Evolutionary conservation across 2,888 invertebrate species (phyloP), one percentile per base, ranked within the genome.

Genomic region (Galeruca laticollis): DNA sequence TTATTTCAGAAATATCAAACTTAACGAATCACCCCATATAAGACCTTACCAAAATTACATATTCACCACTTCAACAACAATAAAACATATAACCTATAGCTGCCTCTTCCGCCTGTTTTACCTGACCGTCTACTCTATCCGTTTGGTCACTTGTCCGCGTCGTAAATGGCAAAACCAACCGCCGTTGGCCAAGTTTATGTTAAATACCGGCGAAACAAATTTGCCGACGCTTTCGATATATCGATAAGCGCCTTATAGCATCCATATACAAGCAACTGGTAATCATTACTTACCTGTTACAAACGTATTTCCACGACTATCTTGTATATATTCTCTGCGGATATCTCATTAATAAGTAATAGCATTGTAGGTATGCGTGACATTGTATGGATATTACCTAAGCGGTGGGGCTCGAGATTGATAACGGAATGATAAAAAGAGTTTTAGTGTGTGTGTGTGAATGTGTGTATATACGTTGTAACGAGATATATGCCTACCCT

Each of bases 341-440:
- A 80, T 77, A 70, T 81, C 82, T 82, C 83, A 84, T 84, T 84
- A 84, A 83, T 84, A 84, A 83, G 82, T 83, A 84, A 84, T 84
- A 78, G 81, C 82, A 82, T 82, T 83, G 83, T 82, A 81, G 79
- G 77, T 81, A 81, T 83, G 82, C 84, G 83, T 84, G 84, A 84
- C 83, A 84, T 84, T 84, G 84, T 84, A 84, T 84, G 84, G 83
- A 84, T 84, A 84, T 84, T 84, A 84, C 78, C 79, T 76, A 72
- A 76, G 78, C 78, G 77, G 78, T 79, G 77, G 78, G 79, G 76
- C 76, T 64, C 35, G 76, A 80, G 80, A 80, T 82, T 80, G 82
- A 82, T 82, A 82, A 82, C 79, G 76, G 74, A 47, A 63, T 79
- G 82, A 82, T 82, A 82, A 81, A 77, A 76, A 47, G 15, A 72